Conservation (phyloP, 2,888 invertebrate species). For the Drosophila subsilvestris region DNA sequence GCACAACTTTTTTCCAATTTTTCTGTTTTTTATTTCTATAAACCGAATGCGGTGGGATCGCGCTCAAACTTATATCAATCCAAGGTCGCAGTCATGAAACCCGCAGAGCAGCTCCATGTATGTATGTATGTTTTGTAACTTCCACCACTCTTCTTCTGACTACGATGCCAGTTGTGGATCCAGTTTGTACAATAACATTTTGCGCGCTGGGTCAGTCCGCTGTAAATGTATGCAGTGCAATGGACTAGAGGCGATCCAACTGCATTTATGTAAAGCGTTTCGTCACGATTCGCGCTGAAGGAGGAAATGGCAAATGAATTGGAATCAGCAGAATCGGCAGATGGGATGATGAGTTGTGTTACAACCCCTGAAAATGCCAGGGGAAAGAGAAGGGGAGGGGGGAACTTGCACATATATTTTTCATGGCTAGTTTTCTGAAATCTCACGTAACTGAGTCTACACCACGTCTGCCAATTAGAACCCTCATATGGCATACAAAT, state of each 20-base stretch:
- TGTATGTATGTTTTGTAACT: background rate
- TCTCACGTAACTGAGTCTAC: background rate
- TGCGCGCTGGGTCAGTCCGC: background rate
- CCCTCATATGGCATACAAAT: background rate
- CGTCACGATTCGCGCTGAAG: constrained; percentile 1
- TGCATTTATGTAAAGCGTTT: constrained; percentile 1
- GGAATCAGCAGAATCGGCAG: constrained; percentile 1
- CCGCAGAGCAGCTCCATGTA: constrained; percentile 7
- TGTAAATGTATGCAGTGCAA: background rate
- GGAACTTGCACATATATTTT: background rate
- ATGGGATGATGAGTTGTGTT: constrained; percentile 1
- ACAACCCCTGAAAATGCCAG: background rate
- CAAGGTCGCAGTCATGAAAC: constrained; percentile 12
- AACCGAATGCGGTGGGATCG: background rate
- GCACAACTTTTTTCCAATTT: constrained; percentile 3
- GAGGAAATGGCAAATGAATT: constrained; percentile 1
- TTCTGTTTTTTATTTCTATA: background rate
- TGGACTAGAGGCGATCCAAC: background rate
- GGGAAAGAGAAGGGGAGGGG: background rate
- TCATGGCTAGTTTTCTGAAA: background rate
- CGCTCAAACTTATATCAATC: constrained; percentile 3
- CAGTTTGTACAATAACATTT: background rate
- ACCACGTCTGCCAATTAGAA: background rate
- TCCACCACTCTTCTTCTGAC: constrained; percentile 1
- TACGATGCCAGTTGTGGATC: background rate